Percentiles rank a stretch among this genome's conserved stretches.
These are phyloP conservation scores for Phymastichus coffea DNA, from an alignment of 1,140 invertebrate species.

Conservation along the genomic window DNA sequence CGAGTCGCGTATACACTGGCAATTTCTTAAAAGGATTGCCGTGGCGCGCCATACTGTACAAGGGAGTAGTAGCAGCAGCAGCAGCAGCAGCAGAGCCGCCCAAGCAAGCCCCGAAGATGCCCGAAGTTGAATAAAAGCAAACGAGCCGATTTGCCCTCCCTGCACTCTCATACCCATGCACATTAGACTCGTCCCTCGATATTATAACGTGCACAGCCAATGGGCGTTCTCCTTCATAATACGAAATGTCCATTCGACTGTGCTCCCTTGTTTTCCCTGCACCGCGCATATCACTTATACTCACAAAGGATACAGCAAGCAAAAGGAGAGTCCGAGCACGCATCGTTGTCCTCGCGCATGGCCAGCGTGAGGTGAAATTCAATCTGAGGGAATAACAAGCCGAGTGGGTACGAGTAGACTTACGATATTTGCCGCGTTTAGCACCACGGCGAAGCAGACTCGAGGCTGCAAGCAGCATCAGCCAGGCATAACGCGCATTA, in stretches of 20 bases:
- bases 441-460: too few species aligned
- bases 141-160: conserved; percentile 32
- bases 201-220: neutral
- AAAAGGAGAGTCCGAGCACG: too few species aligned
- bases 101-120: too few species aligned
- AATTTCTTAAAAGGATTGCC: conserved; percentile 50
- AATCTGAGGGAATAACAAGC: conserved; percentile 41
- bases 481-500: neutral
- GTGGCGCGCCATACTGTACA: conserved; percentile 18
- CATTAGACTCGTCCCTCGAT: neutral
- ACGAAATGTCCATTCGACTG: neutral
- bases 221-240: neutral
- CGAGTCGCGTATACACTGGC: conserved; percentile 24
- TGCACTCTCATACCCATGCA: conserved; percentile 12
- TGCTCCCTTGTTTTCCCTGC: too few species aligned
- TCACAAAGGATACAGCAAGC: too few species aligned
- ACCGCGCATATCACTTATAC: too few species aligned
- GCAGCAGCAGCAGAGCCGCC: too few species aligned
- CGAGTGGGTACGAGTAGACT: conserved; percentile 26
- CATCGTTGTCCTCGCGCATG: too few species aligned
- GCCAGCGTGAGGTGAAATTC: conserved; percentile 40
- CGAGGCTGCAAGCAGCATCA: too few species aligned
- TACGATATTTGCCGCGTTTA: too few species aligned
- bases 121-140: conserved; percentile 44
- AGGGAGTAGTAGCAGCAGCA: neutral